A percentile compares a stretch with the other conserved stretches of the same genome.
Conservation (phyloP, 2,113 vertebrate species). For the Nibea coibor region DNA sequence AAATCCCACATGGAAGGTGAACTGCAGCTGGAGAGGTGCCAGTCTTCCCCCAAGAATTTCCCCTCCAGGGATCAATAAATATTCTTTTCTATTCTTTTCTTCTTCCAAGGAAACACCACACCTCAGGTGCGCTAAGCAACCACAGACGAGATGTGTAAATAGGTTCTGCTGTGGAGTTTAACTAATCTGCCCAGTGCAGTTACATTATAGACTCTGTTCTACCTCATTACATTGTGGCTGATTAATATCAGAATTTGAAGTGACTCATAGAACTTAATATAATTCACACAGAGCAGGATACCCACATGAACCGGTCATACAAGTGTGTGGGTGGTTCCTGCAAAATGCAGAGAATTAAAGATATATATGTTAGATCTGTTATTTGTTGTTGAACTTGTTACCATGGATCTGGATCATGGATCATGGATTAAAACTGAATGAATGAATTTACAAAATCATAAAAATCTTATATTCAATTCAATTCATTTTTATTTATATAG, state of each 20-base stretch:
- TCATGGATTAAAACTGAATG: too few species aligned
- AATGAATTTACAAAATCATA: too few species aligned
- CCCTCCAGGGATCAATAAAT: too few species aligned
- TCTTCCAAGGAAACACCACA: not conserved
- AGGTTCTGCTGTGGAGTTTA: conserved; percentile 34
- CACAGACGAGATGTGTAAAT: conserved; percentile 31
- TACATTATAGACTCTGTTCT: conserved; percentile 58
- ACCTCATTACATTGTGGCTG: conserved; percentile 47
- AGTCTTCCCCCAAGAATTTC: too few species aligned
- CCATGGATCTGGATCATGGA: too few species aligned
- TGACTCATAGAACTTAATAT: conserved; percentile 16
- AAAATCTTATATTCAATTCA: too few species aligned
- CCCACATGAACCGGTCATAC: not conserved
- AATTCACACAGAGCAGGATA: conserved; percentile 10
- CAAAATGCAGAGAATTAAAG: not conserved
- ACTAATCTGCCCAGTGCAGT: conserved; percentile 51
- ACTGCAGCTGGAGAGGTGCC: too few species aligned
- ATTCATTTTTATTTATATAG: too few species aligned
- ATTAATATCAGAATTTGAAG: conserved; percentile 47
- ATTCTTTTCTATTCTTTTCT: too few species aligned
- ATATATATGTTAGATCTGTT: not conserved
- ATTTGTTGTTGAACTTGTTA: too few species aligned
- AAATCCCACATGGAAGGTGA: too few species aligned
- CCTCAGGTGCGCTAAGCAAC: conserved; percentile 62
- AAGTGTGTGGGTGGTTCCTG: not conserved